Base-by-base conservation (phyloP, 2,797 vertebrate species). In the Carcharodon carcharias region DNA sequence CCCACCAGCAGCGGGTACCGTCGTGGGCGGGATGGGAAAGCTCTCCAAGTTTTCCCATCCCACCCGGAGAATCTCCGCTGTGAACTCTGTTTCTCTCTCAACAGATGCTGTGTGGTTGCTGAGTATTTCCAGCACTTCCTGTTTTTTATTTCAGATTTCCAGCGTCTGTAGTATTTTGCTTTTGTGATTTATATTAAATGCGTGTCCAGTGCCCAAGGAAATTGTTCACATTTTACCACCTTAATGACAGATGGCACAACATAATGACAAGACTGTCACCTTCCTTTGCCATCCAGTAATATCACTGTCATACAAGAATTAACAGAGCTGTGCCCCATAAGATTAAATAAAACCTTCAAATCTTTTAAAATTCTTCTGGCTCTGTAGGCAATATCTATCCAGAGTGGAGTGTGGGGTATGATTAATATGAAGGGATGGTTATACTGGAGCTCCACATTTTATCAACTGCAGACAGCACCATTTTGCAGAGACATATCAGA, bases 221-320 rank as follows among this genome's bases (percentile, higher is more conserved):
- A 65, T 45, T 93, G 91, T 67, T 65, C n/a, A 26, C 40, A 93
- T 67, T 93, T 93, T 23, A 61, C 56, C 56, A 91, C 28, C 88
- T 91, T n/a, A 12, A 61, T 91, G 91, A 67, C 61, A 93, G 91
- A 93, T 67, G 91, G 91, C 91, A 93, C n/a, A 93, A 67, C 21
- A 93, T 26, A 93, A 67, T 67, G 40, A 67, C n/a, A 45, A 7
- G 63, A 63, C 61, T 93, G n/a, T 35, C 91, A 26, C 18, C 1
- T 35, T 91, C 11, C 58, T 35, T 31, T 12, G 91, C n/a, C 63
- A 61, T 61, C 56, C 63, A 67, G 63, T 63, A 11, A 45, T 9
- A 65, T n/a, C n/a, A 63, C 58, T 45, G n/a, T 0, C 8, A 11
- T 12, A 45, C 21, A 45, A 65, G 21, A 45, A 28, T 40, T 40